These are phyloP conservation scores for Beris chalybata DNA, from an alignment of 2,888 invertebrate species.

Conservation along the genomic window DNA sequence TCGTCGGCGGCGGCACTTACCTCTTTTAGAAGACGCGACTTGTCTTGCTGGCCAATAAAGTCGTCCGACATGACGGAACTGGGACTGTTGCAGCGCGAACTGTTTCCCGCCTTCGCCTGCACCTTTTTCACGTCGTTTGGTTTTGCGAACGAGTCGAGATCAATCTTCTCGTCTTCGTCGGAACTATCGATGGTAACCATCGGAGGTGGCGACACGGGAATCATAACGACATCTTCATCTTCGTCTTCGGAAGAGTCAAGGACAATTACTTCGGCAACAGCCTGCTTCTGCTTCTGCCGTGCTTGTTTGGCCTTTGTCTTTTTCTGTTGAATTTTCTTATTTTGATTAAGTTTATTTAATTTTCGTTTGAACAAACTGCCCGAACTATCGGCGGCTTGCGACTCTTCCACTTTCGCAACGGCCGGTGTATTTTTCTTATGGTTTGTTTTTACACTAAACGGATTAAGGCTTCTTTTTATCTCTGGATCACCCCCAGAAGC, in stretches of 20 bases:
- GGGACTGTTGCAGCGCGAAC: slow-evolving; percentile 48
- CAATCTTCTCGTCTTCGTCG: slow-evolving; percentile 42
- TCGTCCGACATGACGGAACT: slow-evolving; percentile 53
- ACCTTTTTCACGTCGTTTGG: slow-evolving; percentile 25
- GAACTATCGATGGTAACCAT: slow-evolving; percentile 49
- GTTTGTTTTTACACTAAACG: neutral
- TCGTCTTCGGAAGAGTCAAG: slow-evolving; percentile 45
- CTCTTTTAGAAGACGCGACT: slow-evolving; percentile 45
- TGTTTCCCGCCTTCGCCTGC: slow-evolving; percentile 26
- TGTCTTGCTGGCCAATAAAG: slow-evolving; percentile 53
- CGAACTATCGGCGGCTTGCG: no score
- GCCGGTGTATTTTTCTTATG: neutral
- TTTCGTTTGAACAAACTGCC: slow-evolving; percentile 44
- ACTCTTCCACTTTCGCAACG: neutral
- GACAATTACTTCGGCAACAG: slow-evolving; percentile 42
- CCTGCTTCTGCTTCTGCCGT: slow-evolving; percentile 31
- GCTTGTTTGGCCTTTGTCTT: slow-evolving; percentile 44
- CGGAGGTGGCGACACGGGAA: slow-evolving; percentile 49
- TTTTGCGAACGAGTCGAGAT: slow-evolving; percentile 28
- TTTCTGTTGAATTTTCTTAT: slow-evolving; percentile 46
- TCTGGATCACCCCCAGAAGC: slow-evolving; percentile 43
- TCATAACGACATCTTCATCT: slow-evolving; percentile 52
- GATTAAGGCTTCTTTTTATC: slow-evolving; percentile 39
- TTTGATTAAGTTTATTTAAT: slow-evolving; percentile 46
- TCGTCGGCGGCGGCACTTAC: slow-evolving; percentile 48